Conservation (phyloP, 2,797 vertebrate genomes). For the Numenius phaeopus region DNA sequence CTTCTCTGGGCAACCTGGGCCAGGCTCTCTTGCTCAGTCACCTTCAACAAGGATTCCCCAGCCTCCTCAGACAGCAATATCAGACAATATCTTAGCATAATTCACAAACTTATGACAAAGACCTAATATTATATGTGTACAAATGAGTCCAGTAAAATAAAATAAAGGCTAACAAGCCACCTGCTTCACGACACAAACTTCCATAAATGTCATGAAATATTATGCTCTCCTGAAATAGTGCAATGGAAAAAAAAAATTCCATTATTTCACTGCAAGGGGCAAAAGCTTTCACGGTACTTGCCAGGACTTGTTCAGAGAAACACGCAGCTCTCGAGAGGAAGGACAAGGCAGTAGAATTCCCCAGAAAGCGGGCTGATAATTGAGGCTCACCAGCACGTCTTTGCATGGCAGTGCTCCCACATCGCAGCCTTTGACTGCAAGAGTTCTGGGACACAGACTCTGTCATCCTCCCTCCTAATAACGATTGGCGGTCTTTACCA, state of each 20-base stretch:
- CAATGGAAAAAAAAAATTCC: background rate
- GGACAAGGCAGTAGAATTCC: background rate
- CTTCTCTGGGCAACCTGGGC: too few relatives aligned
- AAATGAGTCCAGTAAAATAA: conserved; percentile 69
- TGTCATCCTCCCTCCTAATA: background rate
- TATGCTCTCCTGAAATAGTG: conserved; percentile 62
- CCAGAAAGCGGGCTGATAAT: background rate
- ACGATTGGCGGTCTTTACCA: background rate
- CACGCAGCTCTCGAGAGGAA: background rate
- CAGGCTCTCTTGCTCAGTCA: background rate
- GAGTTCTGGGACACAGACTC: background rate
- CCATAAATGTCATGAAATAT: conserved; percentile 71
- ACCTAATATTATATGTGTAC: conserved; percentile 59
- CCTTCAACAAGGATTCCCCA: background rate
- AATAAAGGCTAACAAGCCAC: conserved; percentile 76
- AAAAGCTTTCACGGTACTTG: background rate
- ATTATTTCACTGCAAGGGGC: conserved; percentile 35
- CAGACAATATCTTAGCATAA: conserved; percentile 52
- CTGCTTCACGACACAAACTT: conserved; percentile 65
- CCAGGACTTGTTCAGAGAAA: background rate
- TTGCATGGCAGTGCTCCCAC: background rate
- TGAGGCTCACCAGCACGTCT: background rate
- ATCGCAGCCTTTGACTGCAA: background rate
- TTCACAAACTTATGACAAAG: conserved; percentile 64
- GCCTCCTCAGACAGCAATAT: background rate